These are phyloP conservation scores for Palythoa heliodiscus DNA, from an alignment of 92 coral and sea anemone species.

Conservation along the genomic window DNA sequence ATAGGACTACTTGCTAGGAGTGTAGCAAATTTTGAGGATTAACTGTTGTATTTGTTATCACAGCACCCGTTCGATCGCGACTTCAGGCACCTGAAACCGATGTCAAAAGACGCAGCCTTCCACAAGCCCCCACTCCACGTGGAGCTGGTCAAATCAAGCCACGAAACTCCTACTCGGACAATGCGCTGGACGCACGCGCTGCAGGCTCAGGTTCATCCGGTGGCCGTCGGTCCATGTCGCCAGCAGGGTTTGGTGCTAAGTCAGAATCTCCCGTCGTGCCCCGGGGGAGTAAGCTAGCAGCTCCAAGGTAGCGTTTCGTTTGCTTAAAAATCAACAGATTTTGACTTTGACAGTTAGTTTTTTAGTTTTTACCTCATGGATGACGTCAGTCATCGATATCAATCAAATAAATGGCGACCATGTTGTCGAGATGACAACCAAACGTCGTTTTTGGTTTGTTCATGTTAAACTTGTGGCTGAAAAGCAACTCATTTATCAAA, in stretches of 20 bases:
- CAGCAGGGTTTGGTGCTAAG: conserved; percentile 58
- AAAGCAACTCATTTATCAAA: too few species aligned
- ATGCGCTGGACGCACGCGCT: conserved; percentile 33
- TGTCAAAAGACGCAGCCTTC: conserved; percentile 63
- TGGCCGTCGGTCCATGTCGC: conserved; percentile 60
- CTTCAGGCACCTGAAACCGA: conserved; percentile 58
- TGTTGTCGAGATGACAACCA: too few species aligned
- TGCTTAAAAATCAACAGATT: not conserved
- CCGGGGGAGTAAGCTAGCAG: conserved; percentile 79
- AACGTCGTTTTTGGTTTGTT: too few species aligned
- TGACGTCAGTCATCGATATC: too few species aligned
- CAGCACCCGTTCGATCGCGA: conserved; percentile 57
- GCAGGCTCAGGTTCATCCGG: conserved; percentile 44
- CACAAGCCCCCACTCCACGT: conserved; percentile 62
- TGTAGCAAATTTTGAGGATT: not conserved
- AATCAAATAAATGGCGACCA: too few species aligned
- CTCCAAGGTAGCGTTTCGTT: conserved; percentile 63
- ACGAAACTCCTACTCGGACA: conserved; percentile 42
- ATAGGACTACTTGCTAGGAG: not conserved
- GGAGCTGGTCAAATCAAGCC: conserved; percentile 45
- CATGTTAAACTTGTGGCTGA: too few species aligned
- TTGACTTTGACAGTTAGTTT: not conserved
- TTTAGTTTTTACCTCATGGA: too few species aligned
- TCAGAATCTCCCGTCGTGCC: conserved; percentile 66
- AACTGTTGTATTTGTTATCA: not conserved